Evolutionary conservation across 2,113 vertebrate genomes (phyloP), one percentile per base, ranked within the genome.

Genomic region (Origma solitaria): DNA sequence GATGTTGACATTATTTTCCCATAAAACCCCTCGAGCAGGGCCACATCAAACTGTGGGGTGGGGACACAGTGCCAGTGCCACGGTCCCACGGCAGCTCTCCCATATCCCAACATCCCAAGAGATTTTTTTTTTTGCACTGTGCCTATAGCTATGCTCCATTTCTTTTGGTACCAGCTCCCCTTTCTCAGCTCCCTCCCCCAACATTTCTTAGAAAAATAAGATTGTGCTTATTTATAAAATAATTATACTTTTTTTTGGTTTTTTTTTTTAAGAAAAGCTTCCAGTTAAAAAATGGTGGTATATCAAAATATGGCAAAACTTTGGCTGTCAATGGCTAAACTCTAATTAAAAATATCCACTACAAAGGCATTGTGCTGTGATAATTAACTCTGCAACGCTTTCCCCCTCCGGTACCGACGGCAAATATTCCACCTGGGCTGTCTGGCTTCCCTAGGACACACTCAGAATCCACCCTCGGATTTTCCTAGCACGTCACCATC

Each of bases 191-290:
- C 68, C 86, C 64, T 69, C 54, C 78, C 94, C 42, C 38, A 25
- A 6, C 51, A n/a, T 96, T 97, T 96, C 96, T 96, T 98, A 98
- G 31, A 98, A 98, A 98, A 98, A 98, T 98, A 98, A 97, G 97
- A 86, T 92, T 91, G 92, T 90, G 88, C 95, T 97, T 97, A 77
- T 96, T 98, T 97, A 98, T 97, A 98, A 97, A 98, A 98, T 97
- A 98, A 98, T 85, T 70, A 33, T 22, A 22, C 9, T 18, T 50
- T 61, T 73, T 33, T 51, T 62, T 16, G 40, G 45, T 84, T 23
- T 7, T 75, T 69, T 91, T 69, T 94, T 92, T 88, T 97, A 97
- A 94, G 90, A 98, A 98, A 97, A 98, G 93, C 82, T 98, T 98
- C 97, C 97, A 98, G 97, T 98, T 98, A 56, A 97, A 97, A 95